Evolutionary conservation across 2,113 vertebrate species (phyloP).

Genomic region (Eira barbara): DNA sequence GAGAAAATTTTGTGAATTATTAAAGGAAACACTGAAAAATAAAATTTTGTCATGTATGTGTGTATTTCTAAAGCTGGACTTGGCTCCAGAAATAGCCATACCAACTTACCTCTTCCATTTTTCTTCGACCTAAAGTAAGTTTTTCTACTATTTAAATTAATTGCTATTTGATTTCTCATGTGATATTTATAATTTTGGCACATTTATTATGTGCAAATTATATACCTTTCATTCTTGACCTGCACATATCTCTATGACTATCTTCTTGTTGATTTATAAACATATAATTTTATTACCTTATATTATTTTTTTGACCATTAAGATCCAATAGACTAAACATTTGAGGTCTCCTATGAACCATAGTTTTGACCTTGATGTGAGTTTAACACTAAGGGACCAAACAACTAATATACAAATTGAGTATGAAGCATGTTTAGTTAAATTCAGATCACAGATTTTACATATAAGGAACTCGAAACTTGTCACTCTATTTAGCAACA

Average conservation of each 20-base stretch:
- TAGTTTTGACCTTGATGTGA: not conserved
- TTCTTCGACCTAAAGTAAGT: not conserved
- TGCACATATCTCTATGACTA: not conserved
- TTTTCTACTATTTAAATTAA: not conserved
- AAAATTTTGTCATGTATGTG: not conserved
- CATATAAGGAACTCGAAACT: not conserved
- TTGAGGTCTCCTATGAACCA: not conserved
- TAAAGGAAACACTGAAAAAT: not conserved
- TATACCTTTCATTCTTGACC: not conserved
- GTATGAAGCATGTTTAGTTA: not conserved
- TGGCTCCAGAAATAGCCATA: not conserved
- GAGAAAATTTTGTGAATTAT: not conserved
- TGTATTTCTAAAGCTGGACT: not conserved
- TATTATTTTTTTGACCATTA: not conserved
- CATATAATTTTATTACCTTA: not conserved
- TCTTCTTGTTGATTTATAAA: not conserved
- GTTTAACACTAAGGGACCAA: not conserved
- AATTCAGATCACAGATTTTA: not conserved
- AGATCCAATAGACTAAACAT: not conserved
- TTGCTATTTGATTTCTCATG: not conserved
- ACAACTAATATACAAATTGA: not conserved
- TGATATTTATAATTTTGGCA: not conserved
- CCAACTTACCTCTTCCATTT: not conserved
- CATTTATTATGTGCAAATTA: not conserved
- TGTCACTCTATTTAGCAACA: not conserved